Percentiles rank a stretch among this genome's conserved stretches.
phyloP scores from a whole-genome alignment of 2,888 invertebrate species.

The Drosophila nigritarsus region DNA sequence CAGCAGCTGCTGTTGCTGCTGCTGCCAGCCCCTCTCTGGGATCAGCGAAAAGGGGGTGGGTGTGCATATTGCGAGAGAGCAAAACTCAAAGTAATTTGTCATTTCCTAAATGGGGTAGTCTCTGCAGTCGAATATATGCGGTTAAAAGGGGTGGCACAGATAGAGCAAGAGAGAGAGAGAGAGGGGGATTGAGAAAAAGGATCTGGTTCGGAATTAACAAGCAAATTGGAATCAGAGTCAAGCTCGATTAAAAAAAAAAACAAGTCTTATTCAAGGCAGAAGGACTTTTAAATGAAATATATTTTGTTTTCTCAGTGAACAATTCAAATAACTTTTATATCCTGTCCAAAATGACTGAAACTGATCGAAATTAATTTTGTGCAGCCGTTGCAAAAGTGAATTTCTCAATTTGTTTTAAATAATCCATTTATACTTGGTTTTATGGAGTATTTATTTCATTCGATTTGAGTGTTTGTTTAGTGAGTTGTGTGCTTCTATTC shows the following conservation, averaged over 20 bases:
- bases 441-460: not conserved
- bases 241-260: not conserved
- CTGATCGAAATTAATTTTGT: not conserved
- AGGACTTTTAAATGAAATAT: not conserved
- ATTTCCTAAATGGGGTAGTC: constrained; percentile 47
- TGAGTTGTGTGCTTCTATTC: constrained; percentile 19
- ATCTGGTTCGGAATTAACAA: constrained; percentile 35
- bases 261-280: not conserved
- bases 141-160: constrained; percentile 35
- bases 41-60: constrained; percentile 47
- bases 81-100: constrained; percentile 43
- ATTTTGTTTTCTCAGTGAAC: not conserved
- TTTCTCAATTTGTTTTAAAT: not conserved
- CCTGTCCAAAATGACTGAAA: not conserved
- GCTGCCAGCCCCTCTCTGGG: constrained; percentile 50
- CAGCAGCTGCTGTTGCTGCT: constrained; percentile 32
- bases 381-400: not conserved
- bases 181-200: constrained; percentile 5
- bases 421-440: not conserved
- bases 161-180: not conserved
- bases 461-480: constrained; percentile 35
- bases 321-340: not conserved
- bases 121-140: not conserved
- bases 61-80: constrained; percentile 25
- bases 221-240: constrained; percentile 23